Conservation (phyloP, 2,888 invertebrate genomes). For the Eulithis testata region DNA sequence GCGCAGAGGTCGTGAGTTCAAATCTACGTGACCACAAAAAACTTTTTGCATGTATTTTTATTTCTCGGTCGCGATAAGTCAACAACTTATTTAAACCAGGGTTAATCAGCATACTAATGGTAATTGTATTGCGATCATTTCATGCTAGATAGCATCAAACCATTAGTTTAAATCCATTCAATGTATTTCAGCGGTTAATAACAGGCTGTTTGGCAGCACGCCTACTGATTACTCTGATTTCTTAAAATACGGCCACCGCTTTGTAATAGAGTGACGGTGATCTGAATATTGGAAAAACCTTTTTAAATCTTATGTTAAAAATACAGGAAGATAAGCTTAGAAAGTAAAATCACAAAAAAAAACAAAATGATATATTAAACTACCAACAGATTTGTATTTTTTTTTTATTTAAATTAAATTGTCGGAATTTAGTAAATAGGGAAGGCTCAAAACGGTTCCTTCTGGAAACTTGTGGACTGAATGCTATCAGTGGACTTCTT, state of each 20-base stretch:
- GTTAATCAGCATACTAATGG: no score
- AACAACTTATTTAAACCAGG: background rate
- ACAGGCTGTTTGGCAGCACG: slow-evolving; percentile 19
- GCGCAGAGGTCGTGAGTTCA: background rate
- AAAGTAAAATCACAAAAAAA: no score
- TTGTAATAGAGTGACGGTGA: background rate
- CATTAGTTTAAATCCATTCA: slow-evolving; percentile 13
- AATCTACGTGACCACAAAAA: no score
- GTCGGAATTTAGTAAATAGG: no score
- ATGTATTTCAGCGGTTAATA: slow-evolving; percentile 25
- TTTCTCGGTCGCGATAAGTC: background rate
- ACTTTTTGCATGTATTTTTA: slow-evolving; percentile 1
- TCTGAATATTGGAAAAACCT: background rate
- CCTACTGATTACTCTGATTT: slow-evolving; percentile 8
- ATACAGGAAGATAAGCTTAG: no score
- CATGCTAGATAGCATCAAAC: background rate
- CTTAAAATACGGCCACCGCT: background rate
- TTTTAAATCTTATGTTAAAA: no score
- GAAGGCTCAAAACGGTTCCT: no score
- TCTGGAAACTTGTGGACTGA: no score
- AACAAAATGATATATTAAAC: no score
- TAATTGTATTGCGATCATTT: background rate
- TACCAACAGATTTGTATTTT: no score
- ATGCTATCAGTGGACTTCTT: no score
- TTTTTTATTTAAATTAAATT: no score